A percentile compares a stretch with the other conserved stretches of the same genome.
phyloP scores from a whole-genome alignment of 2,113 vertebrate species.

The Eidolon helvum region DNA sequence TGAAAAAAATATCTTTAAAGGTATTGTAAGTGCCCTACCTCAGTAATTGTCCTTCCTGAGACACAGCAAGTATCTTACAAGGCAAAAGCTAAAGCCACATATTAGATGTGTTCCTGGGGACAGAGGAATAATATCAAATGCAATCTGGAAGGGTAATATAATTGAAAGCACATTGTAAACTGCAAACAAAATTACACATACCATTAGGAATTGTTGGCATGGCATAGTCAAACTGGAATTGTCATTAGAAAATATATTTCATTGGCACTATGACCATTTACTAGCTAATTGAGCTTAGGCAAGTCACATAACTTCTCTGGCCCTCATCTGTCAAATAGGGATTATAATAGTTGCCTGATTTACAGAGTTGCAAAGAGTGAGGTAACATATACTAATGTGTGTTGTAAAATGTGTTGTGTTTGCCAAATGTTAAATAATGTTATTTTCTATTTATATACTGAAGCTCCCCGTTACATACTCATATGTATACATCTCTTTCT shows the following conservation, averaged over 20 bases:
- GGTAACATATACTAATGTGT: background rate
- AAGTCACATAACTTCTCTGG: constrained; percentile 25
- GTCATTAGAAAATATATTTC: constrained; percentile 18
- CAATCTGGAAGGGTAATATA: background rate
- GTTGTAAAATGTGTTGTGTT: background rate
- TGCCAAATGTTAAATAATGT: background rate
- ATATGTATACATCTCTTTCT: background rate
- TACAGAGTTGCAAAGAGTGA: background rate
- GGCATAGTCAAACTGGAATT: background rate
- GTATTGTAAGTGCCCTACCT: background rate
- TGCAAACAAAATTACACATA: background rate
- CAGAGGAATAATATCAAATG: background rate
- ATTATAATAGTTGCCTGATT: background rate
- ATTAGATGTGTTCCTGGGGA: background rate
- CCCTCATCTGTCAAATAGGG: constrained; percentile 36
- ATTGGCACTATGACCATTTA: background rate
- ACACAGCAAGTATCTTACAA: background rate
- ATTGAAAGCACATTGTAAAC: background rate
- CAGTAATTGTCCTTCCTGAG: background rate
- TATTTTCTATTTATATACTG: background rate
- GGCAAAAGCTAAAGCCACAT: background rate
- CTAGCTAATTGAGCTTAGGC: constrained; percentile 30
- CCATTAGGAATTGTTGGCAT: background rate
- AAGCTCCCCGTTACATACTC: background rate
- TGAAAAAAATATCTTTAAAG: background rate